Conservation (phyloP, 2,113 vertebrate genomes). For the Hippocampus zosterae region DNA sequence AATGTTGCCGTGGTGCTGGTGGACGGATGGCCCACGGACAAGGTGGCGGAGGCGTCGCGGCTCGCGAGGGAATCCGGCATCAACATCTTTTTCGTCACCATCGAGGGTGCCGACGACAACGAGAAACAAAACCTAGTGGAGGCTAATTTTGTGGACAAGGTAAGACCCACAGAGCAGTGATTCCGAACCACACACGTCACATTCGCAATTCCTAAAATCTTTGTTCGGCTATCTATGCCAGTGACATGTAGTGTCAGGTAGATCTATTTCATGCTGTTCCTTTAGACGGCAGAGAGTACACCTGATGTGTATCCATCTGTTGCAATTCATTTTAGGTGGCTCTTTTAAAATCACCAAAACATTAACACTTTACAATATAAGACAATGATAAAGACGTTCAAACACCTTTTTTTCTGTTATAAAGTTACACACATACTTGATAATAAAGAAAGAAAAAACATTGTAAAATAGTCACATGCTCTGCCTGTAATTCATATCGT, state of each 20-base stretch:
- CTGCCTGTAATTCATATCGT: no score
- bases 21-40: conserved; percentile 95
- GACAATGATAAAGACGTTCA: no score
- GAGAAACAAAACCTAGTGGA: conserved; percentile 86
- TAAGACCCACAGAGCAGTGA: conserved; percentile 34
- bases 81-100: conserved; percentile 96
- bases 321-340: no score
- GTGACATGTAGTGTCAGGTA: not conserved
- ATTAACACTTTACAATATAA: no score
- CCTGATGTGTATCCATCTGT: no score
- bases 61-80: conserved; percentile 92
- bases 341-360: no score
- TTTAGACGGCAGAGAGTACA: no score
- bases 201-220: not conserved
- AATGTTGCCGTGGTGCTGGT: conserved; percentile 91
- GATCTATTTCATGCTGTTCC: no score
- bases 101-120: conserved; percentile 85
- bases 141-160: conserved; percentile 93
- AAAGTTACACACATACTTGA: no score
- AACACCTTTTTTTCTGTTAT: no score
- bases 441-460: no score
- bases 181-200: not conserved
- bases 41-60: conserved; percentile 87
- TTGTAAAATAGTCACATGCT: no score
- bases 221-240: not conserved